Evolutionary conservation across 35 echinoderm and acorn worm genomes (phyloP).

Genomic region (Ophioderma brevispina): DNA sequence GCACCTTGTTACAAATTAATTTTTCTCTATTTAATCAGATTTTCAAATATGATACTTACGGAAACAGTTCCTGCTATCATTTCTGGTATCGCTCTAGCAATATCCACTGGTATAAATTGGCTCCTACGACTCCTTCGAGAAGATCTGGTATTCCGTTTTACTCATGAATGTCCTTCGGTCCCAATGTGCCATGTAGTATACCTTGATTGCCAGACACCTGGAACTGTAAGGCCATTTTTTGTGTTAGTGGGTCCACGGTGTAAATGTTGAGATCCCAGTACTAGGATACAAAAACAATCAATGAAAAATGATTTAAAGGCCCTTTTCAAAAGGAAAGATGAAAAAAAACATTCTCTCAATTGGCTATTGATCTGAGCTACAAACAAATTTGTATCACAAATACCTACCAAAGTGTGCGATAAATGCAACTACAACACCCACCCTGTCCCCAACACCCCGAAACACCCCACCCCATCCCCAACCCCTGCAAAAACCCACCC

Average conservation of each 20-base stretch:
- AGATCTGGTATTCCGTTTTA: slow-evolving; percentile 40
- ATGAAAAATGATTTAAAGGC: not conserved
- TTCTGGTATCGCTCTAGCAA: slow-evolving; percentile 62
- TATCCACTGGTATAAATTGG: slow-evolving; percentile 75
- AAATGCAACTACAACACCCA: no score
- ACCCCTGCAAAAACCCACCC: no score
- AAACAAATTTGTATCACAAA: no score
- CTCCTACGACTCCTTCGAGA: slow-evolving; percentile 72
- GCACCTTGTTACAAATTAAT: no score
- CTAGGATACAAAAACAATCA: slow-evolving; percentile 40
- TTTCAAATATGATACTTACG: slow-evolving; percentile 26
- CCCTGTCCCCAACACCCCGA: no score
- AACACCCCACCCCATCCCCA: no score
- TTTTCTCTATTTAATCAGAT: no score
- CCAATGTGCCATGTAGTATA: slow-evolving; percentile 52
- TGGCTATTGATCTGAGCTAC: no score
- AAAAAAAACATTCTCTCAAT: not conserved
- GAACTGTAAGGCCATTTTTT: not conserved
- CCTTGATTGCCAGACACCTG: slow-evolving; percentile 67
- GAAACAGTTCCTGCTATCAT: slow-evolving; percentile 1
- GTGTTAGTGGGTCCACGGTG: slow-evolving; percentile 35
- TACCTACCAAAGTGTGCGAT: no score
- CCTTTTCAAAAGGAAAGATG: not conserved
- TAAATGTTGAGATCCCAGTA: slow-evolving; percentile 73
- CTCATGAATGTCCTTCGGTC: slow-evolving; percentile 41